Evolutionary conservation across 1,140 invertebrate species (phyloP).

Genomic region (Melitaea cinxia): DNA sequence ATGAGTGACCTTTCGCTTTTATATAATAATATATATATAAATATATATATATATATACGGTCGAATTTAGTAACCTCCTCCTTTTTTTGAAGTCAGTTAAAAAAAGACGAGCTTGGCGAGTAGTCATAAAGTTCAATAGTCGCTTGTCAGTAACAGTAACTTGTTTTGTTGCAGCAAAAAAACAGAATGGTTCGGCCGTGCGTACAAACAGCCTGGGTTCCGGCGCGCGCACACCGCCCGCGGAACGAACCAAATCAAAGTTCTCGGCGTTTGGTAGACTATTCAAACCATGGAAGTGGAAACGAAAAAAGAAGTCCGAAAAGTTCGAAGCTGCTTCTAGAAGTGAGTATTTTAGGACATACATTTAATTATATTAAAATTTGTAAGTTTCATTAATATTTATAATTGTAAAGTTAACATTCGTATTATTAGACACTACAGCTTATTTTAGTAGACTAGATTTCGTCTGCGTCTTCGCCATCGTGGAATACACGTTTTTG

Average conservation of each 20-base stretch:
- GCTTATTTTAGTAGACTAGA: too few species aligned
- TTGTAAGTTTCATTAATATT: not conserved
- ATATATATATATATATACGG: too few species aligned
- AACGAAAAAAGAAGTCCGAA: conserved; percentile 98
- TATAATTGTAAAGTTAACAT: not conserved
- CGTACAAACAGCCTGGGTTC: conserved; percentile 93
- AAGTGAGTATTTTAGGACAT: conserved; percentile 85
- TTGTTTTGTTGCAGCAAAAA: conserved; percentile 90
- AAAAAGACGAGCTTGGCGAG: not conserved
- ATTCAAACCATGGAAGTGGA: conserved; percentile 99
- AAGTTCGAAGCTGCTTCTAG: conserved; percentile 97
- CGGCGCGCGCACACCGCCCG: conserved; percentile 88
- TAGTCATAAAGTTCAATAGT: not conserved
- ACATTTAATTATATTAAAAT: not conserved
- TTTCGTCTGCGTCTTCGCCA: too few species aligned
- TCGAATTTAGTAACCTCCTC: too few species aligned
- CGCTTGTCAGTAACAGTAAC: not conserved
- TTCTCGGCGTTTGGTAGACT: conserved; percentile 96
- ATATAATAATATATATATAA: too few species aligned
- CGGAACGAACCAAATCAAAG: conserved; percentile 93
- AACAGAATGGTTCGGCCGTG: conserved; percentile 94
- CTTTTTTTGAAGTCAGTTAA: too few species aligned
- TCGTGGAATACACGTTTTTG: too few species aligned
- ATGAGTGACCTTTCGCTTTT: too few species aligned
- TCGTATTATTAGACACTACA: too few species aligned